phyloP scores from a whole-genome alignment of 2,888 invertebrate species.

The Ligdia adustata region DNA sequence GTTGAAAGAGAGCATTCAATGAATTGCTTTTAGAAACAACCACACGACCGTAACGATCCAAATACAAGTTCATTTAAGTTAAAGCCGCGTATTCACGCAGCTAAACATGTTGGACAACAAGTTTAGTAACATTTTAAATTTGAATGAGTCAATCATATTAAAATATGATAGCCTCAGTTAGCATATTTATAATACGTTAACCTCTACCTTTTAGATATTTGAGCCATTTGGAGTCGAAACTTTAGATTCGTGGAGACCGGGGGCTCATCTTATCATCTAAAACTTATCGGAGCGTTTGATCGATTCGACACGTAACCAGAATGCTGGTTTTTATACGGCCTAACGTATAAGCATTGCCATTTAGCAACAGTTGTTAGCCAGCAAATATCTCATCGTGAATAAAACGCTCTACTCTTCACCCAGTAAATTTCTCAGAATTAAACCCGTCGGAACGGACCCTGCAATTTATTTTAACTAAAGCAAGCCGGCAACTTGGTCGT shows the following conservation, averaged over 20 bases:
- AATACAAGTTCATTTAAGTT: slow-evolving; percentile 16
- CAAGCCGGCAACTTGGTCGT: slow-evolving; percentile 53
- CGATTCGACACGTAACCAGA: too few species aligned
- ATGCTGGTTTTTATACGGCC: too few species aligned
- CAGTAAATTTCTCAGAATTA: slow-evolving; percentile 27
- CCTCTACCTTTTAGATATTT: background rate
- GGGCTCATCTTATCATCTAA: too few species aligned
- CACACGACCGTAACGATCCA: slow-evolving; percentile 21
- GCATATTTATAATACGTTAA: too few species aligned
- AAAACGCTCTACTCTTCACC: background rate
- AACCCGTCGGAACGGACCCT: slow-evolving; percentile 32
- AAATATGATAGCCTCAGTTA: too few species aligned
- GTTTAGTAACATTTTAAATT: background rate
- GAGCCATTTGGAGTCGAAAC: too few species aligned
- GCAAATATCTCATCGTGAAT: slow-evolving; percentile 12
- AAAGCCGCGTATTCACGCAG: slow-evolving; percentile 7
- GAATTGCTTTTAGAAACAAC: slow-evolving; percentile 28
- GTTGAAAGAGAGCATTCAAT: slow-evolving; percentile 19
- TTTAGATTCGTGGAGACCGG: too few species aligned
- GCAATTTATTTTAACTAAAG: slow-evolving; percentile 66
- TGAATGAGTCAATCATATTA: too few species aligned
- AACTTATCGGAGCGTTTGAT: too few species aligned
- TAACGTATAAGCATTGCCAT: too few species aligned
- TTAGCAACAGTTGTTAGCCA: slow-evolving; percentile 6
- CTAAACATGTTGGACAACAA: slow-evolving; percentile 1